phyloP scores from a whole-genome alignment of 1,140 invertebrate genomes.

The Adelges cooleyi region DNA sequence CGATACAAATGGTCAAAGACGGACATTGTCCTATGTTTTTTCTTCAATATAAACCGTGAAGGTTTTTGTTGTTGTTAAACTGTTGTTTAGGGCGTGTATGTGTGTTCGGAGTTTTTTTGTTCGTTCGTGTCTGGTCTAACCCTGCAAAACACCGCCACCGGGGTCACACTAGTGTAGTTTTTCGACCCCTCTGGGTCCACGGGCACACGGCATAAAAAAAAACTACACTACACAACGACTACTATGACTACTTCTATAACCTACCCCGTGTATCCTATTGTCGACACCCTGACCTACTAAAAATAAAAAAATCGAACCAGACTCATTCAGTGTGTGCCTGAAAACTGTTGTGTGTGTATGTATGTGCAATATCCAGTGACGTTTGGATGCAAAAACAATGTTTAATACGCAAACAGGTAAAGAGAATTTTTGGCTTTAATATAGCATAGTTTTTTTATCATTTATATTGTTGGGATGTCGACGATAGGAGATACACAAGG shows the following conservation, averaged over 20 bases:
- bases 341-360: slow-evolving; percentile 21
- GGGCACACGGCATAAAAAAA: slow-evolving; percentile 7
- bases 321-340: slow-evolving; percentile 7
- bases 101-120: background rate
- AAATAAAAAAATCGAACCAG: slow-evolving; percentile 24
- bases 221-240: slow-evolving; percentile 2
- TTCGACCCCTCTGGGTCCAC: slow-evolving; percentile 9
- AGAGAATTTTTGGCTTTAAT: no score
- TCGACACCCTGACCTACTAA: slow-evolving; percentile 27
- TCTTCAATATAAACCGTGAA: background rate
- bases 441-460: no score
- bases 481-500: no score
- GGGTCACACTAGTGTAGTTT: slow-evolving; percentile 22
- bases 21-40: no score
- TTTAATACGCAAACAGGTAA: no score
- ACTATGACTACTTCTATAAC: slow-evolving; percentile 1
- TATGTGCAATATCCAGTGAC: no score
- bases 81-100: slow-evolving; percentile 4
- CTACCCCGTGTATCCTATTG: slow-evolving; percentile 18
- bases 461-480: no score
- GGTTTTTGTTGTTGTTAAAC: slow-evolving; percentile 6
- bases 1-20: no score
- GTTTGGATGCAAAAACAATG: no score
- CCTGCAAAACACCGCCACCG: slow-evolving; percentile 6
- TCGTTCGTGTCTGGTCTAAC: background rate